Evolutionary conservation across 2,113 vertebrate genomes (phyloP).

Genomic region (Typhlomys cinereus): DNA sequence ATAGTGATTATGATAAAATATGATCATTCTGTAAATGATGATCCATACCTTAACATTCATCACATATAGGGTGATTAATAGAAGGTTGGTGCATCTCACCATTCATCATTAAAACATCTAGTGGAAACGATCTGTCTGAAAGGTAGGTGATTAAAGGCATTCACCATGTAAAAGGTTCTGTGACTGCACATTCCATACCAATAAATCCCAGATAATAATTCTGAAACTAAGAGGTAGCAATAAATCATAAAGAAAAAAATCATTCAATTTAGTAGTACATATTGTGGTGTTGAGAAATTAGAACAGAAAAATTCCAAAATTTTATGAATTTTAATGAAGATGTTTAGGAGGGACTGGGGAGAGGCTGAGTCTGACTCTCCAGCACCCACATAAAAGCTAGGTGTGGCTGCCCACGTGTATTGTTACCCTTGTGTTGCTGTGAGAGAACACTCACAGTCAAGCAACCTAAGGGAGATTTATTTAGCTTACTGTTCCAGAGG

Average conservation of each 20-base stretch:
- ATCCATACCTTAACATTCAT: not conserved
- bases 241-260: conserved; percentile 20
- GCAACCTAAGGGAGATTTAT: no score
- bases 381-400: no score
- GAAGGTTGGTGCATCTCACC: not conserved
- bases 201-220: not conserved
- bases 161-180: conserved; percentile 20
- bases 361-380: no score
- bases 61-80: not conserved
- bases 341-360: not conserved
- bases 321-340: conserved; percentile 16
- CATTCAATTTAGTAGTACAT: not conserved
- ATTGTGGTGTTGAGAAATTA: conserved; percentile 7
- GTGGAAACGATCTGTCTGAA: conserved; percentile 19
- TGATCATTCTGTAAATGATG: not conserved
- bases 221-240: not conserved
- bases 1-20: conserved; percentile 17
- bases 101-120: conserved; percentile 42
- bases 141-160: conserved; percentile 20
- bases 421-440: no score
- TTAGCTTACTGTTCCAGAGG: no score
- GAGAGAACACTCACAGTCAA: no score
- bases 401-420: no score
- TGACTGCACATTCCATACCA: not conserved
- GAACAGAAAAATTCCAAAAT: not conserved